These are phyloP conservation scores for Chrosomus eos DNA, from an alignment of 2,797 vertebrate genomes.

Conservation along the genomic window DNA sequence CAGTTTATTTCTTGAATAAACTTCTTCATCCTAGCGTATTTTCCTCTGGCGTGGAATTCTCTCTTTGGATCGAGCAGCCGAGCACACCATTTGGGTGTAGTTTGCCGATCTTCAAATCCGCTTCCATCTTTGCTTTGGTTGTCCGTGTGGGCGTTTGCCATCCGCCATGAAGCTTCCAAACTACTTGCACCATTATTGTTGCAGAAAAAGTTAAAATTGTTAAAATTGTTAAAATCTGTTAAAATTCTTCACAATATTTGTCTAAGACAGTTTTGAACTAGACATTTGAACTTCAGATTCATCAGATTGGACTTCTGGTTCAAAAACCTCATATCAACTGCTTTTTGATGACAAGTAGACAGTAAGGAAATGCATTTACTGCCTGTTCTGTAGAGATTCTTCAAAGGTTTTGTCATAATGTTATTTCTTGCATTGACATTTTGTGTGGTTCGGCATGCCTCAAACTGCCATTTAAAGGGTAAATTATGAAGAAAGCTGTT, in stretches of 20 bases:
- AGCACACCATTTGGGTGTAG: no score
- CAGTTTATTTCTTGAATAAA: neutral
- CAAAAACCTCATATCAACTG: neutral
- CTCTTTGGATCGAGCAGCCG: no score
- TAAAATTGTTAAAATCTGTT: no score
- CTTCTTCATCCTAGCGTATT: no score
- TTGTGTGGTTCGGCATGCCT: neutral
- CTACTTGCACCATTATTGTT: no score
- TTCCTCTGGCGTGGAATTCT: no score
- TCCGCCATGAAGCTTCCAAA: neutral
- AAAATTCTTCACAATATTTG: neutral
- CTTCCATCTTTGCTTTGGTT: no score
- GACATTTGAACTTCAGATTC: neutral
- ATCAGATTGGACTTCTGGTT: neutral
- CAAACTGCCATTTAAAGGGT: constrained; percentile 29
- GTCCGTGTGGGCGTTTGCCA: no score
- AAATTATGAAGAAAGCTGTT: neutral
- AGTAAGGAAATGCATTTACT: neutral
- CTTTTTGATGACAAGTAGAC: neutral
- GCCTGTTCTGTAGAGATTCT: neutral
- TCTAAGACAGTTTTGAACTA: neutral
- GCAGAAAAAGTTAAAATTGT: neutral
- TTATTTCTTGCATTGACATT: constrained; percentile 21
- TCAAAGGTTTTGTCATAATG: neutral
- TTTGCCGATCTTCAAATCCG: no score